Conservation (phyloP, 2,888 invertebrate species). For the Netelia inedita region DNA sequence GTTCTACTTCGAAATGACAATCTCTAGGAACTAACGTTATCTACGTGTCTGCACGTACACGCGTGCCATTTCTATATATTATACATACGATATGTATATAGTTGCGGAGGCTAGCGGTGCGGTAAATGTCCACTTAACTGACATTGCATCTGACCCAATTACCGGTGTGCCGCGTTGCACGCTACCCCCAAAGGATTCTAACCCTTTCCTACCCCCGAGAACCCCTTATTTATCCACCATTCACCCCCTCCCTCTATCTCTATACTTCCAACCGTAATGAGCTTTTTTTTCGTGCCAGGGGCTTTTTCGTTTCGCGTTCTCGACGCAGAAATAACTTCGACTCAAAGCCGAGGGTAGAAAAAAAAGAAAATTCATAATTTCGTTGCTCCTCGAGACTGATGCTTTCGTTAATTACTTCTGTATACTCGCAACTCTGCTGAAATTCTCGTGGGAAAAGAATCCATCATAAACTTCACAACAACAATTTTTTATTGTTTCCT, state of each 20-base stretch:
- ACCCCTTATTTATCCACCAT: not conserved
- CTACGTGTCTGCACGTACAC: not conserved
- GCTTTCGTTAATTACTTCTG: no score
- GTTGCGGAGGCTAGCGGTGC: conserved; percentile 25
- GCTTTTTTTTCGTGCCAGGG: not conserved
- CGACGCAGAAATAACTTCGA: no score
- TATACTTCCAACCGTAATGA: not conserved
- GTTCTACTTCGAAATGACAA: conserved; percentile 40
- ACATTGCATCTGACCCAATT: conserved; percentile 77
- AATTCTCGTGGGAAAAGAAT: no score
- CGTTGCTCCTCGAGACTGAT: no score
- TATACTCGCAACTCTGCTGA: no score
- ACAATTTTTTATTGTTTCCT: no score
- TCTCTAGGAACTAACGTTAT: conserved; percentile 23
- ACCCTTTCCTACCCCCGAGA: not conserved
- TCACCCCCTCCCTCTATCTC: not conserved
- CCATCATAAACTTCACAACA: no score
- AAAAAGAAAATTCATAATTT: no score
- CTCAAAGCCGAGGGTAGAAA: no score
- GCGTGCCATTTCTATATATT: conserved; percentile 17
- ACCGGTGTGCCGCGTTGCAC: conserved; percentile 66
- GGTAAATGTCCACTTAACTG: conserved; percentile 74
- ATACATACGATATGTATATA: conserved; percentile 1
- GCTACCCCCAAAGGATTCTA: conserved; percentile 18
- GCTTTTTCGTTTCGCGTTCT: no score